phyloP scores from a whole-genome alignment of 2,888 invertebrate species.

The Yponomeuta evonymella region DNA sequence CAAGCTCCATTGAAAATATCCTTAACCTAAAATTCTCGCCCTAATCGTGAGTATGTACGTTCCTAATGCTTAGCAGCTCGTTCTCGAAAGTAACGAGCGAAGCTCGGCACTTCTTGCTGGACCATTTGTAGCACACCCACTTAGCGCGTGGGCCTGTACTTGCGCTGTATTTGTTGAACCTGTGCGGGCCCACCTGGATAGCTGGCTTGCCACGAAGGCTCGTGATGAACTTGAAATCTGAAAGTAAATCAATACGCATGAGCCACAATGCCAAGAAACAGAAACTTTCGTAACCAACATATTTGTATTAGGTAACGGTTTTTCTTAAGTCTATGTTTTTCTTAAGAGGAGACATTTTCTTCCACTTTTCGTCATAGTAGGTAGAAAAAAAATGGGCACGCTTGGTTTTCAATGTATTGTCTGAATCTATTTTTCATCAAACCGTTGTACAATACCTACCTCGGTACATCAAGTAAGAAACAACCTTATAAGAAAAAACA shows the following conservation, averaged over 20 bases:
- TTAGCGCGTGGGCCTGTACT: neutral
- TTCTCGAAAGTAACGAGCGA: constrained; percentile 29
- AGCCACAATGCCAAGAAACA: no score
- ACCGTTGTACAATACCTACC: no score
- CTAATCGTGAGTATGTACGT: constrained; percentile 2
- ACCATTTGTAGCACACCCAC: constrained; percentile 15
- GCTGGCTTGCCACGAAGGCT: constrained; percentile 4
- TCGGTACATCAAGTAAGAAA: no score
- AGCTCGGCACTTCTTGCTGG: constrained; percentile 29
- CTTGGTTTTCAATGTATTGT: no score
- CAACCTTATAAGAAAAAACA: no score
- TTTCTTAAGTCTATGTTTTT: no score
- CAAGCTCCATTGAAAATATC: neutral
- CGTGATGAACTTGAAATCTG: constrained; percentile 5
- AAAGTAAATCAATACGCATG: neutral
- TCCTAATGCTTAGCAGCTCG: constrained; percentile 11
- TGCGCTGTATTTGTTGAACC: constrained; percentile 5
- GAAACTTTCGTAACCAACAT: no score
- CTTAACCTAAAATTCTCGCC: neutral
- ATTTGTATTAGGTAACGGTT: no score
- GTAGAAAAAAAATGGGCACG: no score
- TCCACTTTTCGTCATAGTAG: no score
- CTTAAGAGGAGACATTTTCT: no score
- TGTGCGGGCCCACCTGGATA: neutral
- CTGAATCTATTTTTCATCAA: no score